phyloP scores from a whole-genome alignment of 2,113 vertebrate species.

The Xiphias gladius region DNA sequence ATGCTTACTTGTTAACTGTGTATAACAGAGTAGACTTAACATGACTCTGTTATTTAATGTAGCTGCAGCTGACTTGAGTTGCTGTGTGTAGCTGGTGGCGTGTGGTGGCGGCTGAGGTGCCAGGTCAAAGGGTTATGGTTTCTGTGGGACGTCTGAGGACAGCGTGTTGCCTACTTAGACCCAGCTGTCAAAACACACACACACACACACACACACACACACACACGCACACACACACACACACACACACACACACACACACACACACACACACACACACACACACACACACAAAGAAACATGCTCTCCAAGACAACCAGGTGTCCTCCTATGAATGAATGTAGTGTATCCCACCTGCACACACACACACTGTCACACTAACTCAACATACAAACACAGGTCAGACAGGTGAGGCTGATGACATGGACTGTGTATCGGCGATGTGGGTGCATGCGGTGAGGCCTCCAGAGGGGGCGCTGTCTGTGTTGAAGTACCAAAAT shows the following conservation, averaged over 20 bases:
- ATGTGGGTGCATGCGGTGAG: constrained; percentile 3
- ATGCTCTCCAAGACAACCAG: constrained; percentile 56
- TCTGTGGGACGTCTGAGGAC: constrained; percentile 76
- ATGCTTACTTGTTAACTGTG: constrained; percentile 9
- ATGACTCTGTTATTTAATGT: background rate
- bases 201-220: constrained; percentile 36
- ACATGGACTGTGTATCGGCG: constrained; percentile 15
- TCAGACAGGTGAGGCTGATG: constrained; percentile 32
- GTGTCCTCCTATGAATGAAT: constrained; percentile 79
- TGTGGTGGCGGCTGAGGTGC: constrained; percentile 42
- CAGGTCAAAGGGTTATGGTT: constrained; percentile 72
- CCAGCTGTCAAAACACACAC: constrained; percentile 82
- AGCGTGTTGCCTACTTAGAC: constrained; percentile 54
- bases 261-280: constrained; percentile 2
- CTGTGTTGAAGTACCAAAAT: constrained; percentile 10
- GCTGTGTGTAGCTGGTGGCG: constrained; percentile 26
- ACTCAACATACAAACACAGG: constrained; percentile 40
- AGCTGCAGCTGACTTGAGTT: constrained; percentile 16
- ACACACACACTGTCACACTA: constrained; percentile 37
- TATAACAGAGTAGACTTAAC: background rate
- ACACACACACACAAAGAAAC: constrained; percentile 34
- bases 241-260: constrained; percentile 37
- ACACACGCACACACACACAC: too few relatives aligned
- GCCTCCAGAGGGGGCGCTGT: constrained; percentile 56
- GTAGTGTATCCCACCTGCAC: constrained; percentile 71